phyloP scores from a whole-genome alignment of 2,797 vertebrate species.

The Adrianichthys oophorus region DNA sequence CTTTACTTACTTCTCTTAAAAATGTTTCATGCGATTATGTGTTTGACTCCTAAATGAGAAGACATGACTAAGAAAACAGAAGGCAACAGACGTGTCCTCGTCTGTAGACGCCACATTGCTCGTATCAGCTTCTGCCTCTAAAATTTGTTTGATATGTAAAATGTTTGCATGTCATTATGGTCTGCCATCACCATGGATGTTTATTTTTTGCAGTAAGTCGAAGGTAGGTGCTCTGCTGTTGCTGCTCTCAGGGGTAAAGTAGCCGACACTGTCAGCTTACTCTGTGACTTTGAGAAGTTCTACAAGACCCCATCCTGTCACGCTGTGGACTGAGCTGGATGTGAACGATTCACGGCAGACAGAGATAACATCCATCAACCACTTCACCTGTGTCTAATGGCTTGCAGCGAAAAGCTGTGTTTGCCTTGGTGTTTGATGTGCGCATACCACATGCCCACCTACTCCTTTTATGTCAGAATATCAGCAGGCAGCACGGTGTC shows the following conservation, averaged over 20 bases:
- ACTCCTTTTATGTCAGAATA: constrained; percentile 65
- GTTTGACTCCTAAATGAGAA: constrained; percentile 25
- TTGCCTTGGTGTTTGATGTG: constrained; percentile 63
- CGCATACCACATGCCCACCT: constrained; percentile 51
- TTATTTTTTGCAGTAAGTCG: background rate
- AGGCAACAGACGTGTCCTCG: constrained; percentile 12
- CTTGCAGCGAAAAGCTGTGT: constrained; percentile 56
- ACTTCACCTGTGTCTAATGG: constrained; percentile 70
- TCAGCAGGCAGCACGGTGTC: constrained; percentile 64
- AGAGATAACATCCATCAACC: constrained; percentile 66
- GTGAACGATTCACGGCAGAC: constrained; percentile 53
- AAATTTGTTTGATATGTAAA: constrained; percentile 44
- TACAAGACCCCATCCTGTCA: constrained; percentile 55
- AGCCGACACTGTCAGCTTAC: constrained; percentile 25
- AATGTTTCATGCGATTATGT: constrained; percentile 20
- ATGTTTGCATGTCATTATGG: constrained; percentile 26
- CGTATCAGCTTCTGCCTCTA: constrained; percentile 4
- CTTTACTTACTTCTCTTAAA: too few species aligned
- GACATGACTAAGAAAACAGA: constrained; percentile 14
- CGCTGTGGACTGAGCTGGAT: constrained; percentile 42
- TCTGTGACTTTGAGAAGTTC: constrained; percentile 66
- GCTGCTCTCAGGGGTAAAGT: constrained; percentile 26
- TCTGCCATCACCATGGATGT: constrained; percentile 20
- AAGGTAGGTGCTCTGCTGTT: constrained; percentile 21
- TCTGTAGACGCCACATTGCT: constrained; percentile 12